Evolutionary conservation across 2,888 invertebrate species (phyloP), one percentile per base, ranked within the genome.

Genomic region (Gibbula magus): DNA sequence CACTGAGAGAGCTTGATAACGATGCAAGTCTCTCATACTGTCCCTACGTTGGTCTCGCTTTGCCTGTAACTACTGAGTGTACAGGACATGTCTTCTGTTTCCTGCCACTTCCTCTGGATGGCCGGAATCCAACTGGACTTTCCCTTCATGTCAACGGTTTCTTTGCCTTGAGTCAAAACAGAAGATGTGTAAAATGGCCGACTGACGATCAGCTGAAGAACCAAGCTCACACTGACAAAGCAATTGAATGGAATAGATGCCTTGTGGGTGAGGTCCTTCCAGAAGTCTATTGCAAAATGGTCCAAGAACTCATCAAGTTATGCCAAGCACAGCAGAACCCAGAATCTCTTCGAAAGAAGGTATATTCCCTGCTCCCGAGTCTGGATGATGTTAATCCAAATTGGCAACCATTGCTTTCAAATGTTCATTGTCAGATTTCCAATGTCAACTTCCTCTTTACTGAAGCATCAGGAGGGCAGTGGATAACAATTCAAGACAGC

Each of bases 91-190:
- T 91, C 5, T 92, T 90, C 81, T 91, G 91, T 78, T 91, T 91
- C 79, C 84, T 92, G 22, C 92, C 92, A n/a, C 86, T 92, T 22
- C 90, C 92, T 4, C 75, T 85, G 52, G 89, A 89, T 75, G 81
- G 83, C 8, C 81, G 86, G 66, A 86, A 85, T 67, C 82, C 87
- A n/a, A 91, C 91, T 2, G 91, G 92, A 7, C 86, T 91, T 16
- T 91, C 91, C 0, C 86, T 91, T 4, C 91, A 92, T 82, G 87
- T 92, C 18, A 91, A 91, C 82, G 91, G 91, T 8, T 90, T 86
- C 81, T 91, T 92, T 83, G 88, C 90, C 5, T 79, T 92, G 10
- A 89, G 87, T 67, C 90, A 90, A 74, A 91, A 91, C 81, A 84
- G 91, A 22, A 86, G 90, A 25, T 89, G 91, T 79, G 79, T 92